Conservation (phyloP, 1,140 invertebrate species). For the Oedothorax gibbosus region DNA sequence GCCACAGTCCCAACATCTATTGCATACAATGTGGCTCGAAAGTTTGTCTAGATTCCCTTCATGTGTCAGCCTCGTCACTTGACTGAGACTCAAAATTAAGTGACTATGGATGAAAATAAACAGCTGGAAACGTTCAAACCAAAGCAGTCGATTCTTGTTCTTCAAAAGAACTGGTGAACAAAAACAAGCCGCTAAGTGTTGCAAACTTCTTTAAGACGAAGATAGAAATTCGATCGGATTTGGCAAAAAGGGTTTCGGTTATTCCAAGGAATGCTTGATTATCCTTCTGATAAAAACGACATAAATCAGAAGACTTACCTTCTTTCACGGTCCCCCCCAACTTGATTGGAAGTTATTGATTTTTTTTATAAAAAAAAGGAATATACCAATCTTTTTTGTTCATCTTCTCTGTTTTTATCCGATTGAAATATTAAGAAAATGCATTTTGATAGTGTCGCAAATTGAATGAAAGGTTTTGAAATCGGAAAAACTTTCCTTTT, state of each 20-base stretch:
- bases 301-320: neutral
- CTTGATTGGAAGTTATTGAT: constrained; percentile 12
- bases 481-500: too few species aligned
- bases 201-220: too few species aligned
- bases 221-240: too few species aligned
- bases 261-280: neutral
- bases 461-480: neutral
- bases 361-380: neutral
- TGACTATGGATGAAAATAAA: too few species aligned
- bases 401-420: neutral
- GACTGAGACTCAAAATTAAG: too few species aligned
- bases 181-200: too few species aligned
- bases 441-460: constrained; percentile 1
- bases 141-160: too few species aligned
- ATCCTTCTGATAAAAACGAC: neutral
- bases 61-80: neutral
- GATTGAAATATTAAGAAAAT: neutral
- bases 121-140: too few species aligned
- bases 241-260: too few species aligned
- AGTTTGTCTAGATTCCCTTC: neutral
- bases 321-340: neutral
- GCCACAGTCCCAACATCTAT: too few species aligned
- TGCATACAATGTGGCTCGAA: neutral
- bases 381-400: neutral
- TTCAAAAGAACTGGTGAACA: too few species aligned